These are phyloP conservation scores for Micropoecilia bifurca DNA, from an alignment of 2,797 vertebrate species.

Conservation along the genomic window DNA sequence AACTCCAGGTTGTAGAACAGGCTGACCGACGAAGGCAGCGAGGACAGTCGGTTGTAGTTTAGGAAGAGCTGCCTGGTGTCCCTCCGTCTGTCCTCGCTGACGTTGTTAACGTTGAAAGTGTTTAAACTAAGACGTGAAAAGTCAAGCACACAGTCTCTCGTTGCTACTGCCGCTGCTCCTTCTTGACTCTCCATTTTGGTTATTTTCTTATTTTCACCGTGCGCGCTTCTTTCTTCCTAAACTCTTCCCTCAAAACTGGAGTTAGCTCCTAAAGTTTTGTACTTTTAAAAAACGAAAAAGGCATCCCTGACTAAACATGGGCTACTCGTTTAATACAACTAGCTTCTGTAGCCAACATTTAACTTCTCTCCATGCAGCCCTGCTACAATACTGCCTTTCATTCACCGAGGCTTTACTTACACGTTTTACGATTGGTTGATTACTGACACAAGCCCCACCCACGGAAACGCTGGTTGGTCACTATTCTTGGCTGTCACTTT, in stretches of 20 bases:
- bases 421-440: slow-evolving; percentile 51
- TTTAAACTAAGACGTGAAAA: slow-evolving; percentile 80
- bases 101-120: slow-evolving; percentile 69
- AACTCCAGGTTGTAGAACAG: slow-evolving; percentile 87
- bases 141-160: slow-evolving; percentile 80
- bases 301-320: slow-evolving; percentile 39
- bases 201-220: slow-evolving; percentile 29
- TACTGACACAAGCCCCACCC: slow-evolving; percentile 40
- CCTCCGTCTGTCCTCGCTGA: slow-evolving; percentile 79
- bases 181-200: slow-evolving; percentile 78
- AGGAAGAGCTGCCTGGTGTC: slow-evolving; percentile 85
- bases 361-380: neutral
- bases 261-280: slow-evolving; percentile 37
- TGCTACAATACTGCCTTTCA: slow-evolving; percentile 4
- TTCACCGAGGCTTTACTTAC: neutral
- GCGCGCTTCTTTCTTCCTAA: slow-evolving; percentile 15
- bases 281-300: slow-evolving; percentile 16
- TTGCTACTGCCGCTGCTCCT: slow-evolving; percentile 50
- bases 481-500: slow-evolving; percentile 14
- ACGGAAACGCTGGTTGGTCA: slow-evolving; percentile 37
- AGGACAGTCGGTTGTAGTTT: slow-evolving; percentile 83
- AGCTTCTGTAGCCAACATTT: neutral
- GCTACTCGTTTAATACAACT: slow-evolving; percentile 16
- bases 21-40: slow-evolving; percentile 81
- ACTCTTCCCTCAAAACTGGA: slow-evolving; percentile 17